Percentiles rank a stretch among this genome's conserved stretches.
phyloP scores from a whole-genome alignment of 2,888 invertebrate genomes.

The Proisotoma minuta region DNA sequence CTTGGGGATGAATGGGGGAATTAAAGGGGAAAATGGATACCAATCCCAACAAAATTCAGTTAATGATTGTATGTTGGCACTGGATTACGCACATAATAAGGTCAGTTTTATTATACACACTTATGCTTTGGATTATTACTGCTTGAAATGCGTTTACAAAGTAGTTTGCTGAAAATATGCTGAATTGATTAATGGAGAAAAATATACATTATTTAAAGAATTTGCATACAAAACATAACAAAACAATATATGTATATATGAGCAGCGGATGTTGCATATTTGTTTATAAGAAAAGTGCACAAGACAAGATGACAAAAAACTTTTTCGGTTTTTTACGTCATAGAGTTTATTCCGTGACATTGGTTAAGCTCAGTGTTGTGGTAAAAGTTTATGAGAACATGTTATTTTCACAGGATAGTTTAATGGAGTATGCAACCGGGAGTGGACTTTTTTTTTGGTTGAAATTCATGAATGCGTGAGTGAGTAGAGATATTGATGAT shows the following conservation, averaged over 20 bases:
- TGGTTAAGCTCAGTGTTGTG: conserved; percentile 1
- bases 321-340: too few relatives aligned
- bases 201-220: too few relatives aligned
- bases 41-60: conserved; percentile 29
- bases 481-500: not conserved
- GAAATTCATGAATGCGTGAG: not conserved
- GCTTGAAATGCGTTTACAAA: not conserved
- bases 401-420: conserved; percentile 5
- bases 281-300: too few relatives aligned
- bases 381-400: conserved; percentile 10
- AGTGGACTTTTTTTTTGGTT: conserved; percentile 8
- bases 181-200: too few relatives aligned
- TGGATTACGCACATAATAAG: conserved; percentile 66
- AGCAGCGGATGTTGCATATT: too few relatives aligned
- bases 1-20: conserved; percentile 41
- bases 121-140: not conserved
- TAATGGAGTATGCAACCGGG: not conserved
- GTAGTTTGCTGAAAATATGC: not conserved
- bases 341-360: conserved; percentile 5
- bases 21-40: conserved; percentile 48
- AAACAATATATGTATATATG: too few relatives aligned
- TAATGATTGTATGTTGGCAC: conserved; percentile 66
- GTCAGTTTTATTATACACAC: conserved; percentile 51
- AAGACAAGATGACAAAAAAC: too few relatives aligned
- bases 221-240: too few relatives aligned